A percentile compares a stretch with the other conserved stretches of the same genome.
phyloP scores from a whole-genome alignment of 2,888 invertebrate species.

The Xylota segnis region DNA sequence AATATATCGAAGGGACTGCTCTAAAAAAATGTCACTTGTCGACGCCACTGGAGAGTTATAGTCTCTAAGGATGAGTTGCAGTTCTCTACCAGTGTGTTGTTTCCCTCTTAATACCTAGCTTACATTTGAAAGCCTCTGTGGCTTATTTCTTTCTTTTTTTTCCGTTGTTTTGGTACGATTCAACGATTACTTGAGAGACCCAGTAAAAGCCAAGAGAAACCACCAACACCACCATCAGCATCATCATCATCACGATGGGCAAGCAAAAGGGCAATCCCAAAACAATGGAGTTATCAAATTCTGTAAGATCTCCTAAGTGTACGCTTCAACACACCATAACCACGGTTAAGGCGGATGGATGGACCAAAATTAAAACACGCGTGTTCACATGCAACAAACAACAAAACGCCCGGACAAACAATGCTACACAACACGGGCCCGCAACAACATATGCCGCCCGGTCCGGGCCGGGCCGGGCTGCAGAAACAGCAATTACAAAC shows the following conservation, averaged over 20 bases:
- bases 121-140: conserved; percentile 14
- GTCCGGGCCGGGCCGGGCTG: neutral
- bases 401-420: conserved; percentile 26
- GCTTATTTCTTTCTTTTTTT: neutral
- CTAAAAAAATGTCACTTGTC: neutral
- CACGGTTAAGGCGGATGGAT: neutral
- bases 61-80: conserved; percentile 14
- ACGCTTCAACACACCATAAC: conserved; percentile 66
- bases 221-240: neutral
- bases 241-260: neutral
- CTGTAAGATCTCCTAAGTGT: conserved; percentile 72
- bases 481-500: conserved; percentile 75
- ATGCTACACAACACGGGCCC: conserved; percentile 39
- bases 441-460: conserved; percentile 24
- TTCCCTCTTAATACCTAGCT: conserved; percentile 1
- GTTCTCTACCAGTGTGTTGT: neutral
- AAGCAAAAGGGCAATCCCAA: conserved; percentile 32
- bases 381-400: conserved; percentile 71
- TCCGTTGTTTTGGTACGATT: conserved; percentile 10
- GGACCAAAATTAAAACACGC: conserved; percentile 56
- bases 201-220: neutral
- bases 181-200: conserved; percentile 19
- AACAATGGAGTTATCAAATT: conserved; percentile 77
- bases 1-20: too few relatives aligned
- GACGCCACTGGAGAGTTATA: neutral